phyloP scores from a whole-genome alignment of 1,140 invertebrate species.

The Hyposmocoma kahamanoa region DNA sequence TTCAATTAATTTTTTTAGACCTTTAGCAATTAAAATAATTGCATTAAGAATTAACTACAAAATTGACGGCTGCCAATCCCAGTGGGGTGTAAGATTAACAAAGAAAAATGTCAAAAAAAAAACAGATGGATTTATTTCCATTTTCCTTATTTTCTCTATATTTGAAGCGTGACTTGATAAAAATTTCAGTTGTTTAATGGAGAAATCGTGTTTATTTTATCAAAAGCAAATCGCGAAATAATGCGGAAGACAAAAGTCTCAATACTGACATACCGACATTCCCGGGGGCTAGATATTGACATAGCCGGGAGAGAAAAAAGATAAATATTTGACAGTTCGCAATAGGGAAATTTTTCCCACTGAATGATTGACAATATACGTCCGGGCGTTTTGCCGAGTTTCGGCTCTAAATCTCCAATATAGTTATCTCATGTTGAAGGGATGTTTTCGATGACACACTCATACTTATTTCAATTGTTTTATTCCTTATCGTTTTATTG shows the following conservation, averaged over 20 bases:
- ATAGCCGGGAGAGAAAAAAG: conserved; percentile 42
- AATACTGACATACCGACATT: conserved; percentile 45
- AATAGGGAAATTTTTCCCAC: conserved; percentile 32
- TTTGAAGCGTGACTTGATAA: too few relatives aligned
- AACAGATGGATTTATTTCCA: too few relatives aligned
- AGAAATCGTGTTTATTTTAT: conserved; percentile 33
- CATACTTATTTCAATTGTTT: conserved; percentile 8
- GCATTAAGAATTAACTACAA: too few relatives aligned
- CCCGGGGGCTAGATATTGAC: conserved; percentile 38
- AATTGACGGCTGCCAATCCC: too few relatives aligned
- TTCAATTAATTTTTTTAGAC: too few relatives aligned
- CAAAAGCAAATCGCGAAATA: conserved; percentile 38
- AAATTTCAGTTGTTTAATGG: not conserved
- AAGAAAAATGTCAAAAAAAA: too few relatives aligned
- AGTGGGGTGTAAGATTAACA: too few relatives aligned
- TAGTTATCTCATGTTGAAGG: conserved; percentile 24
- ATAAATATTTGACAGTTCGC: conserved; percentile 55
- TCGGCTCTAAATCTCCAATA: conserved; percentile 28
- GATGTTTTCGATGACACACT: conserved; percentile 12
- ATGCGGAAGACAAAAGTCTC: conserved; percentile 35
- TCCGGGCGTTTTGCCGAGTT: conserved; percentile 24
- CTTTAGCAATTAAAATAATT: too few relatives aligned
- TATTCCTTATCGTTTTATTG: conserved; percentile 1
- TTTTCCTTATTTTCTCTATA: too few relatives aligned
- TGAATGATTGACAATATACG: conserved; percentile 42